Conservation (phyloP, 2,113 vertebrate genomes). For the Lepus americanus region DNA sequence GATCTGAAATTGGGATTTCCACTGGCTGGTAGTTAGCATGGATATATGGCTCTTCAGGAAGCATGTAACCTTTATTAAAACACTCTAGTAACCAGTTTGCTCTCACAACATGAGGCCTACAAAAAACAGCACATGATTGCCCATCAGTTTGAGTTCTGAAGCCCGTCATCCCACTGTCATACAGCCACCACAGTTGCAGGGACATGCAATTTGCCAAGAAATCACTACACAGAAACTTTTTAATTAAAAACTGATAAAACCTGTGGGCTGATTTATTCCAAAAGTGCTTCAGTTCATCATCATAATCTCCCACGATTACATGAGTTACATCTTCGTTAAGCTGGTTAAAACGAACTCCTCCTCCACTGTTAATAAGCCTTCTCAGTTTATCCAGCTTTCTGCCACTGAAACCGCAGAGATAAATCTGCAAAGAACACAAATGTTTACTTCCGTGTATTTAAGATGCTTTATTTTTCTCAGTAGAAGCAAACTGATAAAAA, state of each 20-base stretch:
- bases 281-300: conserved; percentile 92
- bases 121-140: conserved; percentile 71
- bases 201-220: conserved; percentile 24
- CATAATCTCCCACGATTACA: conserved; percentile 93
- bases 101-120: conserved; percentile 94
- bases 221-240: conserved; percentile 48
- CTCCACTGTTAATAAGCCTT: conserved; percentile 93
- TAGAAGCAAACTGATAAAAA: conserved; percentile 23
- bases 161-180: background rate
- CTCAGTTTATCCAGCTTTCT: conserved; percentile 96
- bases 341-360: conserved; percentile 96
- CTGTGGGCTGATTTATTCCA: conserved; percentile 92
- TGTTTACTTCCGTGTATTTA: conserved; percentile 9
- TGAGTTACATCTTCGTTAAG: conserved; percentile 96
- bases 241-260: conserved; percentile 85
- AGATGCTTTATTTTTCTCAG: conserved; percentile 36
- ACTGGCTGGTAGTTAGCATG: conserved; percentile 91
- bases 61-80: conserved; percentile 91
- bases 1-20: conserved; percentile 86
- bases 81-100: conserved; percentile 95
- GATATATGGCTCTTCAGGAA: conserved; percentile 91
- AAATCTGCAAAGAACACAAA: conserved; percentile 90
- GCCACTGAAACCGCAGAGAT: conserved; percentile 93
- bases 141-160: conserved; percentile 22
- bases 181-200: background rate